Evolutionary conservation across 2,888 invertebrate species (phyloP).

Genomic region (Noctua janthina): DNA sequence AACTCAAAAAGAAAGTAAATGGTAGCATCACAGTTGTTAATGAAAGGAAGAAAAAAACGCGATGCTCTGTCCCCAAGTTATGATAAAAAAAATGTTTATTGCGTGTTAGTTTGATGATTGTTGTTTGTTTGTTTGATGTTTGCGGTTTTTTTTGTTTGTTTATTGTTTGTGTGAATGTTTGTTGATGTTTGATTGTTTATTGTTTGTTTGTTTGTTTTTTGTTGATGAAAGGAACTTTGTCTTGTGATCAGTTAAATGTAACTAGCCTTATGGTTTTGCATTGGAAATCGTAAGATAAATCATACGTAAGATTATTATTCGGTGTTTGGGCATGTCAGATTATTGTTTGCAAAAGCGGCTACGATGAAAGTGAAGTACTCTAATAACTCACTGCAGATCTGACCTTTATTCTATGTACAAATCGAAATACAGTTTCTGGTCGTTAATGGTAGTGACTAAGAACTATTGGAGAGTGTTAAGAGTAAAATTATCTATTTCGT

Average conservation of each 20-base stretch:
- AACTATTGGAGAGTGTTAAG: neutral
- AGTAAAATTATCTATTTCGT: too few species aligned
- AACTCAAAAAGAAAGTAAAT: neutral
- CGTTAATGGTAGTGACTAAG: neutral
- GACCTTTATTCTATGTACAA: neutral
- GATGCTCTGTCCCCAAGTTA: neutral
- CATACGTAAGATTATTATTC: neutral
- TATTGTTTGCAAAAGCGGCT: conserved; percentile 11
- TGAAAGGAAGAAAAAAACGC: neutral
- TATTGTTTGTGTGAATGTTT: too few species aligned
- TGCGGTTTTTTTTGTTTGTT: too few species aligned
- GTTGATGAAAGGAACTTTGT: neutral
- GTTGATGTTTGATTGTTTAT: too few species aligned
- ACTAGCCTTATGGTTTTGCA: neutral
- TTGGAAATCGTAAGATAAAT: neutral
- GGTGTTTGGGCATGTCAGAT: conserved; percentile 13
- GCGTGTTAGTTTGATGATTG: too few species aligned
- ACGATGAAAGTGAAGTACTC: neutral
- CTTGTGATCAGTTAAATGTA: neutral
- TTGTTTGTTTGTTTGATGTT: too few species aligned
- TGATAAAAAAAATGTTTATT: too few species aligned
- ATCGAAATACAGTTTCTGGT: neutral
- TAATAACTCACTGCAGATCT: neutral
- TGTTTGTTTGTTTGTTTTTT: too few species aligned
- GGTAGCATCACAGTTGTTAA: neutral